Percentiles rank a stretch among this genome's conserved stretches.
These are phyloP conservation scores for Dione juno DNA, from an alignment of 2,888 invertebrate species.

Conservation along the genomic window DNA sequence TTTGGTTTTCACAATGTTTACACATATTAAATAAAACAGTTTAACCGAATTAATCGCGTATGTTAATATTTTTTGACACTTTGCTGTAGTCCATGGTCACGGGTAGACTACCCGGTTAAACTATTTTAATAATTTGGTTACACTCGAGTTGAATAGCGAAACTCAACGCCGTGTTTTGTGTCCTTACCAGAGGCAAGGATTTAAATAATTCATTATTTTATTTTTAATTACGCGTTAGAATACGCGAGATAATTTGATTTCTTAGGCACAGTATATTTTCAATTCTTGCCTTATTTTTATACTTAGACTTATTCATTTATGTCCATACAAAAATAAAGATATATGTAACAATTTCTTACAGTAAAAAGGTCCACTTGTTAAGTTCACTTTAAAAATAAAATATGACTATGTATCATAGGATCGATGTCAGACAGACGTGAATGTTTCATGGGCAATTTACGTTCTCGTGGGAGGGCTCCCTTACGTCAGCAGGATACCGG, in stretches of 20 bases:
- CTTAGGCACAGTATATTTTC: not conserved
- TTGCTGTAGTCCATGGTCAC: too few species aligned
- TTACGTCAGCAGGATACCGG: conserved; percentile 21
- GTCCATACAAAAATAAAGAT: not conserved
- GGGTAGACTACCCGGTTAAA: too few species aligned
- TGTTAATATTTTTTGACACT: too few species aligned
- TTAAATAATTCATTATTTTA: too few species aligned
- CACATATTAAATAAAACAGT: too few species aligned
- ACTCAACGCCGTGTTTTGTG: not conserved
- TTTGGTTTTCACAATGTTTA: too few species aligned
- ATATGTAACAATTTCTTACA: not conserved
- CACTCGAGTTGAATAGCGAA: not conserved
- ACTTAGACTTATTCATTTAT: not conserved
- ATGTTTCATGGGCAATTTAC: conserved; percentile 29
- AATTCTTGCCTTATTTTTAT: not conserved
- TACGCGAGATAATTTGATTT: too few species aligned
- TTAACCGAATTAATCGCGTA: too few species aligned
- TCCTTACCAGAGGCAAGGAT: not conserved
- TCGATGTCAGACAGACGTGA: conserved; percentile 28
- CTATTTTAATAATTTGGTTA: too few species aligned
- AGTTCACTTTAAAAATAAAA: conserved; percentile 14
- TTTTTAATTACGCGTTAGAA: too few species aligned
- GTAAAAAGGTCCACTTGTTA: not conserved
- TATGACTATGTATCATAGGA: conserved; percentile 19
- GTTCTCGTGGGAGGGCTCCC: conserved; percentile 22